A percentile compares a stretch with the other conserved stretches of the same genome.
Evolutionary conservation across 2,888 invertebrate species (phyloP).

Genomic region (Andricus quercusramuli): DNA sequence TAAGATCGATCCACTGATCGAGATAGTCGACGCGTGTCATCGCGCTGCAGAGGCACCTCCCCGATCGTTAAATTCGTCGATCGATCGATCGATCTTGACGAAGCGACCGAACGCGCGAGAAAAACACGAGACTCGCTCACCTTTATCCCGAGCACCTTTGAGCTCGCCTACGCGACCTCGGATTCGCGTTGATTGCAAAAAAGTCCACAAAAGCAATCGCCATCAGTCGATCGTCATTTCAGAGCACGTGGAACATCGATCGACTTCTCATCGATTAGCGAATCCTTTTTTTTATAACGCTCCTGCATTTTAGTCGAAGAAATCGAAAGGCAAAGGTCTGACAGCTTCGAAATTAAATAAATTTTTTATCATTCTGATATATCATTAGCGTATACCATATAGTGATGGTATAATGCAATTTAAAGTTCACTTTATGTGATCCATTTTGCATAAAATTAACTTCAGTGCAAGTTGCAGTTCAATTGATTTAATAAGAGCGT

Average conservation of each 20-base stretch:
- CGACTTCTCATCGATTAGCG: background rate
- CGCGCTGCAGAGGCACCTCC: constrained; percentile 56
- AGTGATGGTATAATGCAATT: background rate
- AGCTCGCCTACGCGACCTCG: constrained; percentile 31
- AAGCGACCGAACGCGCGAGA: constrained; percentile 55
- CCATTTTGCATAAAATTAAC: constrained; percentile 17
- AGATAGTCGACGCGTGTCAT: constrained; percentile 13
- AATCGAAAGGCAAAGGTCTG: constrained; percentile 23
- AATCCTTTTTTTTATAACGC: background rate
- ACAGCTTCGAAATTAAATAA: constrained; percentile 27
- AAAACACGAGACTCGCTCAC: constrained; percentile 41
- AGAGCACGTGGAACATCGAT: constrained; percentile 6
- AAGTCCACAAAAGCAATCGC: constrained; percentile 13
- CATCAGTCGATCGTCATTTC: constrained; percentile 22
- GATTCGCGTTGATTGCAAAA: constrained; percentile 30
- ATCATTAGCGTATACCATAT: constrained; percentile 11
- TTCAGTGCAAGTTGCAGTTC: background rate
- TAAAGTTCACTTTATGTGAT: constrained; percentile 32
- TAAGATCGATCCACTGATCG: constrained; percentile 46
- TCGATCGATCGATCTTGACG: constrained; percentile 65
- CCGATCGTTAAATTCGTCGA: constrained; percentile 70
- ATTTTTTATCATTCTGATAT: constrained; percentile 13
- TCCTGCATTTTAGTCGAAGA: constrained; percentile 8
- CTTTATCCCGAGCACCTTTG: constrained; percentile 38
- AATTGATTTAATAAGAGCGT: constrained; percentile 16